phyloP scores from a whole-genome alignment of 2,113 vertebrate genomes.

The Regulus satrapa region DNA sequence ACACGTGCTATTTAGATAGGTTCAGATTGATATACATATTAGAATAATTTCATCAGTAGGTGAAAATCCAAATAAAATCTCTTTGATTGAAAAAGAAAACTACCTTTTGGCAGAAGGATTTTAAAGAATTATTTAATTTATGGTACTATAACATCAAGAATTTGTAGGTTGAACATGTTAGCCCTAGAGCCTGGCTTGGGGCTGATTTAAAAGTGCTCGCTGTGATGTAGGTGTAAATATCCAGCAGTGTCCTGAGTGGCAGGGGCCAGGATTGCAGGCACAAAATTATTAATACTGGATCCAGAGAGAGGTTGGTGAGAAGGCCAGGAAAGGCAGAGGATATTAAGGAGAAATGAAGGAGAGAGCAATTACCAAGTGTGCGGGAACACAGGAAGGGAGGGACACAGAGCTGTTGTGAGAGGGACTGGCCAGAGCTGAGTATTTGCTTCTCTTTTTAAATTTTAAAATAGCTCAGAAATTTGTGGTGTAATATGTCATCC shows the following conservation, averaged over 20 bases:
- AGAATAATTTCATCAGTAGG: background rate
- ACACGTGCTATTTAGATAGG: background rate
- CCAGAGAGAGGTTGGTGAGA: background rate
- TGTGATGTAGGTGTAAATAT: rapidly evolving
- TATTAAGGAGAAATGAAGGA: background rate
- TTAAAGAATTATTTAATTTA: background rate
- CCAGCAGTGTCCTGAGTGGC: background rate
- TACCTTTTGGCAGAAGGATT: background rate
- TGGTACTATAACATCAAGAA: background rate
- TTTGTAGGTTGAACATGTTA: background rate
- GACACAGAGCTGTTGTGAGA: background rate
- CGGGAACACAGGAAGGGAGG: background rate
- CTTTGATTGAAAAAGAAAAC: background rate
- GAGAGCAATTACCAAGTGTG: background rate
- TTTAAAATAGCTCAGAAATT: background rate
- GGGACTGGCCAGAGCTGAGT: background rate
- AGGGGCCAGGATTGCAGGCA: background rate
- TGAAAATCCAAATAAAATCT: background rate
- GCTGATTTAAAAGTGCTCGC: rapidly evolving
- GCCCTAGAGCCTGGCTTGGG: background rate
- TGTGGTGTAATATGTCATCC: background rate
- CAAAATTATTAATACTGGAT: background rate
- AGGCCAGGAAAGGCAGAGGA: background rate
- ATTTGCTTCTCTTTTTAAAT: background rate
- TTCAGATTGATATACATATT: background rate